Conservation (phyloP, 2,797 vertebrate genomes). For the Pantherophis vulpinus region DNA sequence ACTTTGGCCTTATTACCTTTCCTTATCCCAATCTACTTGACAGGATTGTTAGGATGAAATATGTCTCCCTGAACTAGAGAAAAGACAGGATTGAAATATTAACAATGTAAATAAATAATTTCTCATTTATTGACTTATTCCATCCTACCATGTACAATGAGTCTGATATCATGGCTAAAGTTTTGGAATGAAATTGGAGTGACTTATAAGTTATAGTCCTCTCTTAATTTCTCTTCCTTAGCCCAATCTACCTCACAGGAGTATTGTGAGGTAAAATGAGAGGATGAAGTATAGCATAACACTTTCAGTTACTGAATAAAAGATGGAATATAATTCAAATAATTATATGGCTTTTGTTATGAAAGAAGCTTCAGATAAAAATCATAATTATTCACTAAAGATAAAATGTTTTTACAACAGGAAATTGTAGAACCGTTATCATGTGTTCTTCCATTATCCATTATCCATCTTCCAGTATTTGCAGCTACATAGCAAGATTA, state of each 20-base stretch:
- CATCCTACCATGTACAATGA: neutral
- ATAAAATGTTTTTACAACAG: neutral
- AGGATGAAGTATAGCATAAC: neutral
- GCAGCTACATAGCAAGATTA: neutral
- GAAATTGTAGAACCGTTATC: neutral
- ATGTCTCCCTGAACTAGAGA: neutral
- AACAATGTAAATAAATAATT: neutral
- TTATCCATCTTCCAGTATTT: neutral
- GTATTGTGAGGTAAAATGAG: neutral
- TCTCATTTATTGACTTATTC: neutral
- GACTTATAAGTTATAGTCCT: neutral
- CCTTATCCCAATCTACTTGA: neutral
- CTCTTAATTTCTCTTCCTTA: neutral
- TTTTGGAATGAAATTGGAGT: neutral
- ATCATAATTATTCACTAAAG: neutral
- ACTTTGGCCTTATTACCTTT: neutral
- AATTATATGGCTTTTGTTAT: neutral
- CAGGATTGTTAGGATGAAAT: neutral
- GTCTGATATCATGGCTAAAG: neutral
- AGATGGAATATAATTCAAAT: neutral
- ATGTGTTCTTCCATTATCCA: neutral
- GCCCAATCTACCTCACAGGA: neutral
- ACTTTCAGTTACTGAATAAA: neutral
- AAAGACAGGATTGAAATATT: neutral
- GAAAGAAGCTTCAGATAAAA: neutral